Conservation (phyloP, 2,113 vertebrate genomes). For the Calonectris borealis region DNA sequence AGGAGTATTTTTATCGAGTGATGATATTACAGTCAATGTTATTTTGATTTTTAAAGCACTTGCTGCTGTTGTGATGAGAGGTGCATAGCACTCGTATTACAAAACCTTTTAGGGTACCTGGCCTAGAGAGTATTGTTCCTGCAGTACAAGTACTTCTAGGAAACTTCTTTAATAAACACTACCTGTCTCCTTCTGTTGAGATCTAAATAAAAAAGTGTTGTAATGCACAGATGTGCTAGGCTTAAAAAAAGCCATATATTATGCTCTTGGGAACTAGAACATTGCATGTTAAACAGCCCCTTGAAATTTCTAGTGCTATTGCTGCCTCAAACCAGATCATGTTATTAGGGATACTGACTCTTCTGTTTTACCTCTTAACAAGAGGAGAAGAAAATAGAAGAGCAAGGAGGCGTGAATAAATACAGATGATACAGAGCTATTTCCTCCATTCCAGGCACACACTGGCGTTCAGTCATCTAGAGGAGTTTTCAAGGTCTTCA, state of each 20-base stretch:
- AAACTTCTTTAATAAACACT: neutral
- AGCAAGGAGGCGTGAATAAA: neutral
- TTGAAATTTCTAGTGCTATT: neutral
- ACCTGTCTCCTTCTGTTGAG: neutral
- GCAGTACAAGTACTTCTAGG: neutral
- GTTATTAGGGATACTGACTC: neutral
- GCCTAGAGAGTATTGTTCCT: neutral
- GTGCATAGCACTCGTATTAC: neutral
- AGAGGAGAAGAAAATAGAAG: neutral
- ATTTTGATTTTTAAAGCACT: constrained; percentile 10
- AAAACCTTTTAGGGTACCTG: neutral
- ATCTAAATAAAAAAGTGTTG: neutral
- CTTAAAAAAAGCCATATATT: neutral
- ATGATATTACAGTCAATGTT: neutral
- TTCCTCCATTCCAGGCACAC: neutral
- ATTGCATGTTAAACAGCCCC: neutral
- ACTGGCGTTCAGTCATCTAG: neutral
- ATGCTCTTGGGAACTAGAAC: neutral
- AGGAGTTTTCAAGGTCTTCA: neutral
- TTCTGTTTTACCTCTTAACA: neutral
- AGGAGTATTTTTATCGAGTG: neutral
- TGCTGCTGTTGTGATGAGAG: neutral
- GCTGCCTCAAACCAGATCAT: neutral
- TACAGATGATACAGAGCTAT: neutral
- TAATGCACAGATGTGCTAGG: neutral